Evolutionary conservation across 2,797 vertebrate genomes (phyloP).

Genomic region (Malurus splendens): DNA sequence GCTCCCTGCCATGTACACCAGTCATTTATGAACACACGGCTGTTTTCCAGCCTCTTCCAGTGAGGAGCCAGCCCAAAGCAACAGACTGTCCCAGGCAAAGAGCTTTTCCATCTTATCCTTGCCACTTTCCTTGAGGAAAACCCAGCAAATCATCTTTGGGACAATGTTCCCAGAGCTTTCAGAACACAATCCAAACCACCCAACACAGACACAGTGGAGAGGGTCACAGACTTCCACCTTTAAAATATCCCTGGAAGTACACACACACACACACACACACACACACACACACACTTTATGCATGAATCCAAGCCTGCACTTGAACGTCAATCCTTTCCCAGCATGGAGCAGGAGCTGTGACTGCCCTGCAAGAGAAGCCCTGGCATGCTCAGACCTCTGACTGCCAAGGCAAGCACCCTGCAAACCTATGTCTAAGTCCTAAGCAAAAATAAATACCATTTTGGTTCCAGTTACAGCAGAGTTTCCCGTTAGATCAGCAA

Average conservation of each 20-base stretch:
- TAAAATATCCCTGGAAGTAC: background rate
- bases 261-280: rapidly evolving
- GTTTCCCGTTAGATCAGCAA: background rate
- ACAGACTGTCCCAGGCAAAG: background rate
- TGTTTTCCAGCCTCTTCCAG: background rate
- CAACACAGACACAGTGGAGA: background rate
- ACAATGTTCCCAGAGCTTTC: background rate
- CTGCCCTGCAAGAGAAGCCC: background rate
- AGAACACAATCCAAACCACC: background rate
- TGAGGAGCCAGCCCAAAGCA: background rate
- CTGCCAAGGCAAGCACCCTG: background rate
- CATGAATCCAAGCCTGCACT: background rate
- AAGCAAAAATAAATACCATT: background rate
- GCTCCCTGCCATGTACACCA: background rate
- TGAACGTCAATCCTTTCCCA: background rate
- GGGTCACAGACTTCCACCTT: background rate
- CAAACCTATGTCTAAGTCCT: background rate
- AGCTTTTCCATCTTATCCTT: background rate
- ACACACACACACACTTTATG: rapidly evolving
- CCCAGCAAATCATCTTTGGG: background rate
- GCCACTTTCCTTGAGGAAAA: background rate
- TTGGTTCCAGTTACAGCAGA: background rate
- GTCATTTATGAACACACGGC: background rate
- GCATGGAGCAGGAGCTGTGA: rapidly evolving
- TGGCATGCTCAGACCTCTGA: rapidly evolving